phyloP scores from a whole-genome alignment of 2,888 invertebrate genomes.

The Trachelus iudaicus region DNA sequence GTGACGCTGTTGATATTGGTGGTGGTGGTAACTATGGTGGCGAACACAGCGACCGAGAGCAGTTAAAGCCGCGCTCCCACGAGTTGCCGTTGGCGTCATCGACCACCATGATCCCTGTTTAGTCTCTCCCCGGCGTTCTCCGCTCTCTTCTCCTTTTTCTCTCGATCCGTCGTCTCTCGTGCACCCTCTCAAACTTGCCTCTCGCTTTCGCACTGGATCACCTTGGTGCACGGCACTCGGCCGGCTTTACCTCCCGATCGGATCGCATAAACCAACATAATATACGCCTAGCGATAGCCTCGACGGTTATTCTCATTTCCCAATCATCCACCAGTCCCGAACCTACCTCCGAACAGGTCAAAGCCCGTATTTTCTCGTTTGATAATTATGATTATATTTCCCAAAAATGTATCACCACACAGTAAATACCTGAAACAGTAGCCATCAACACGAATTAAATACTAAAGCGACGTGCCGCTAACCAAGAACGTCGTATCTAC shows the following conservation, averaged over 20 bases:
- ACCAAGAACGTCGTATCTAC: neutral
- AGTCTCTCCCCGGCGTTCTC: slow-evolving; percentile 12
- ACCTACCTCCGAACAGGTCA: neutral
- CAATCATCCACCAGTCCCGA: neutral
- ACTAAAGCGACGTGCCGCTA: neutral
- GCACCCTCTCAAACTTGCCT: slow-evolving; percentile 15
- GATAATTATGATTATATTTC: neutral
- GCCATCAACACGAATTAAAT: neutral
- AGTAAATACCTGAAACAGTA: neutral
- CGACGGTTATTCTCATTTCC: neutral
- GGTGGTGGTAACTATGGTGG: neutral
- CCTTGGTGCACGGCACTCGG: slow-evolving; percentile 37
- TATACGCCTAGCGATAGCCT: neutral
- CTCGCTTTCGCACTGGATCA: slow-evolving; percentile 50
- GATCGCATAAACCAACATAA: slow-evolving; percentile 18
- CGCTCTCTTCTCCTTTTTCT: slow-evolving; percentile 16
- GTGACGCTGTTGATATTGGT: neutral
- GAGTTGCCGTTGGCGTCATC: slow-evolving; percentile 23
- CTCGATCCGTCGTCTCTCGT: slow-evolving; percentile 21
- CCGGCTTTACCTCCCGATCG: slow-evolving; percentile 14
- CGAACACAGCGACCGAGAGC: neutral
- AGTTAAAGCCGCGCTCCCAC: slow-evolving; percentile 21
- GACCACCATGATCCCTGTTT: slow-evolving; percentile 21
- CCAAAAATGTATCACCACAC: neutral
- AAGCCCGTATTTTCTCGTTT: neutral